Base-by-base conservation (phyloP, 2,797 vertebrate species). In the Botia kubotai region DNA sequence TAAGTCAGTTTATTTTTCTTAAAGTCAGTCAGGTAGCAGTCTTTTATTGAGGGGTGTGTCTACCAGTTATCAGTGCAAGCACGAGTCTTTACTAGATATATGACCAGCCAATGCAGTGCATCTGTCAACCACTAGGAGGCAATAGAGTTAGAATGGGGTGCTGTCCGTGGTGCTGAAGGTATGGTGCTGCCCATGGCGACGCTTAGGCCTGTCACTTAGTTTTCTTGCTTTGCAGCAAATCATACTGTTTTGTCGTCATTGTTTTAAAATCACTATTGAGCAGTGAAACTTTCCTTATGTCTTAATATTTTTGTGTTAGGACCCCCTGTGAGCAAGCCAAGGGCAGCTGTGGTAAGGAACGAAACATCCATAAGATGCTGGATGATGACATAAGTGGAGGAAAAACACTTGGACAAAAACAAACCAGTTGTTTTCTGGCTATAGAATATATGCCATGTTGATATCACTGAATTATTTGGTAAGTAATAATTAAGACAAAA, bases 91-190 rank as follows among this genome's bases (percentile, higher is more conserved):
- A 17, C 65, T 33, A 23, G 21, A 60, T 26, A 60, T 26, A 57
- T 50, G 43, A 63, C 21, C 6, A 6, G 58, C 14, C 19, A 12
- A 2, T 75, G 62, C 53, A 72, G n/a, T 76, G 43, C 74, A 14
- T 17, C 10, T 17, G 10, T 13, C 16, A 23, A 29, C 80, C 76
- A 75, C 72, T 63, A 82, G 83, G 67, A 39, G 76, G 72, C 76
- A 83, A 29, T 70, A n/a, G 21, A 82, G 80, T 46, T 39, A 66
- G 55, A 5, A 71, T 21, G 63, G 11, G 60, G 11, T 19, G 23
- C 67, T 79, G 53, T 75, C 66, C 53, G 4, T 53, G 70, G 52
- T 46, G 1, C 29, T 83, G 63, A 60, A 26, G 39, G 16, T 23
- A 33, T 33, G 33, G 33, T 33, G 33, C 33, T 33, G 33, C 33